Base-by-base conservation (phyloP, 2,888 invertebrate genomes). In the Lithophane leautieri region DNA sequence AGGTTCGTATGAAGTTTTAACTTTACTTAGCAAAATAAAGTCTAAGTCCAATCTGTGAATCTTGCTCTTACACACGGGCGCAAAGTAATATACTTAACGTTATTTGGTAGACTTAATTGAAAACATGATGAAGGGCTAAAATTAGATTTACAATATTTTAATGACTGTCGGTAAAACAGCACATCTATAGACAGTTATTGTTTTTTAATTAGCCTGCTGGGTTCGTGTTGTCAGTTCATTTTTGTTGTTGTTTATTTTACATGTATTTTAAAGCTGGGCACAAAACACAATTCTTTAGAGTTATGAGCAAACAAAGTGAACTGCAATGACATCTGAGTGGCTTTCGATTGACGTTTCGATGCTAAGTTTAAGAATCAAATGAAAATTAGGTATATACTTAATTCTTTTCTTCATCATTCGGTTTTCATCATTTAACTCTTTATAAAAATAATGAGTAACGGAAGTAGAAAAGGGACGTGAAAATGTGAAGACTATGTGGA, bases 191-290 rank as follows among this genome's bases (percentile, higher is more conserved):
- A 34, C 63, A 69, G 65, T 77, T 80, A 84, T 83, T 86, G 71
- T 80, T 86, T 86, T 80, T 79, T 65, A 79, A 84, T 76, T 73
- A 84, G 74, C 62, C 56, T 42, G 25, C 25, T 70, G 62, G 19
- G 25, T 72, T 60, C 34, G 63, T 52, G 67, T 73, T n/a, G 56
- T 28, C 62, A 34, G 60, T 74, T 72, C 68, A 73, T 83, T 80
- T 77, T 60, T 66, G 67, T 25, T 16, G 1, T 44, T 81, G 70
- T 81, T 76, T 72, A 73, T 54, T 79, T 79, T 47, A 73, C 71
- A 62, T 82, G 44, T 40, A 72, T 52, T 72, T 83, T 25, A 60
- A 28, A 70, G 42, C 14, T 65, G 61, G 34, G 25, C 12, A 56
- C 71, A 70, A 69, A 70, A 61, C n/a, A 60, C 56, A 22, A 52